Evolutionary conservation across 2,797 vertebrate genomes (phyloP).

Genomic region (Heliangelus exortis): DNA sequence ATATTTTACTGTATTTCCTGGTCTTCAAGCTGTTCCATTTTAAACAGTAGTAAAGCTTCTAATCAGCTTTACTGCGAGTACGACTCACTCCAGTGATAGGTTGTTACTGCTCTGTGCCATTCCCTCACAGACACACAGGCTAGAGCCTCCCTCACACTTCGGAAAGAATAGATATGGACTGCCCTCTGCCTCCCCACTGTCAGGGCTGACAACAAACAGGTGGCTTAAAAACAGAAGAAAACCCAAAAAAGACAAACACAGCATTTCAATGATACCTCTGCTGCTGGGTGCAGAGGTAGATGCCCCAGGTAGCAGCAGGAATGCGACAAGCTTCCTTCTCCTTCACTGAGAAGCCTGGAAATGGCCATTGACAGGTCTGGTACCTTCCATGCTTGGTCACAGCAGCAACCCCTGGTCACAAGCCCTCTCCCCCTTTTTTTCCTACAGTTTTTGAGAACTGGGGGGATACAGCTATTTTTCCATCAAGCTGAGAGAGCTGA

Average conservation of each 20-base stretch:
- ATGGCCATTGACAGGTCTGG: background rate
- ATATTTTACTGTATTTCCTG: conserved; percentile 24
- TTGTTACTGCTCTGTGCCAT: background rate
- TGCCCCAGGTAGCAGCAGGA: background rate
- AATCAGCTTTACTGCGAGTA: background rate
- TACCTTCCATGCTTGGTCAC: background rate
- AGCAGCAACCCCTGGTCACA: background rate
- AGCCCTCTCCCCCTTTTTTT: background rate
- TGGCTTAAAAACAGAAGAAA: background rate
- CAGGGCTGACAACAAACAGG: background rate
- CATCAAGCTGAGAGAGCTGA: background rate
- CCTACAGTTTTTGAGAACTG: background rate
- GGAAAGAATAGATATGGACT: background rate
- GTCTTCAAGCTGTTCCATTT: conserved; percentile 30
- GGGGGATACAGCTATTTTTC: background rate
- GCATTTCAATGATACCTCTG: background rate
- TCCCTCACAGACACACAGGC: background rate
- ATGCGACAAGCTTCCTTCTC: rapidly evolving
- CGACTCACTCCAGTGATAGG: background rate
- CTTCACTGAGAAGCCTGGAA: background rate
- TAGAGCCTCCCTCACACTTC: background rate
- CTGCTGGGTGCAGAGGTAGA: background rate
- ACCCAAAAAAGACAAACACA: background rate
- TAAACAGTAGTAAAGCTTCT: conserved; percentile 10
- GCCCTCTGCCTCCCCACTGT: background rate